Evolutionary conservation across 2,113 vertebrate species (phyloP).

Genomic region (Zosterops japonicus): DNA sequence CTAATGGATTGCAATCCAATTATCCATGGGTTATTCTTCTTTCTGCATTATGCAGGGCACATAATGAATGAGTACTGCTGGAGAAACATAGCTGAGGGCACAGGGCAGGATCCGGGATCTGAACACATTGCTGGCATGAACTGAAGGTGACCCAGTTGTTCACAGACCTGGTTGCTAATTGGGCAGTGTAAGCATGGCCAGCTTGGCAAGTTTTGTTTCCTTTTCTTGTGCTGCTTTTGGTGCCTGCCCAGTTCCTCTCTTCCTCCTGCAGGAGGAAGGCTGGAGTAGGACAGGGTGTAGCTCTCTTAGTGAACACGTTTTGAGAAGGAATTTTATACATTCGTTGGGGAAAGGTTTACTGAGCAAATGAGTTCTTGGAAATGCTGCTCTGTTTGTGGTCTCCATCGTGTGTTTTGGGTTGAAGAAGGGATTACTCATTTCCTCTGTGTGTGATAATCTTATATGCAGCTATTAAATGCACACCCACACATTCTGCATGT

Average conservation of each 20-base stretch:
- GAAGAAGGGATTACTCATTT: conserved; percentile 23
- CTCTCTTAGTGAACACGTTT: background rate
- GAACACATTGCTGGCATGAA: background rate
- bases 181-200: background rate
- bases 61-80: conserved; percentile 1
- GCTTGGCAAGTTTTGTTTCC: background rate
- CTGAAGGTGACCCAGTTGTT: conserved; percentile 52
- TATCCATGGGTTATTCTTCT: conserved; percentile 32
- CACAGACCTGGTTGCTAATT: conserved; percentile 48
- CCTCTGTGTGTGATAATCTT: background rate
- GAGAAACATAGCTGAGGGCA: conserved; percentile 11
- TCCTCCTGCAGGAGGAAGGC: background rate
- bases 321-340: background rate
- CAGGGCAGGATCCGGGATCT: background rate
- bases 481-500: background rate
- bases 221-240: background rate
- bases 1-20: conserved; percentile 46
- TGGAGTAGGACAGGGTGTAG: background rate
- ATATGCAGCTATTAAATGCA: background rate
- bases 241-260: background rate
- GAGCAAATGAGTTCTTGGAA: conserved; percentile 32
- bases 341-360: background rate
- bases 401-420: background rate
- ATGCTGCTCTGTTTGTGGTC: background rate
- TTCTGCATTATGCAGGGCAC: background rate